These are phyloP conservation scores for Vanessa cardui DNA, from an alignment of 2,888 invertebrate genomes.

Conservation along the genomic window DNA sequence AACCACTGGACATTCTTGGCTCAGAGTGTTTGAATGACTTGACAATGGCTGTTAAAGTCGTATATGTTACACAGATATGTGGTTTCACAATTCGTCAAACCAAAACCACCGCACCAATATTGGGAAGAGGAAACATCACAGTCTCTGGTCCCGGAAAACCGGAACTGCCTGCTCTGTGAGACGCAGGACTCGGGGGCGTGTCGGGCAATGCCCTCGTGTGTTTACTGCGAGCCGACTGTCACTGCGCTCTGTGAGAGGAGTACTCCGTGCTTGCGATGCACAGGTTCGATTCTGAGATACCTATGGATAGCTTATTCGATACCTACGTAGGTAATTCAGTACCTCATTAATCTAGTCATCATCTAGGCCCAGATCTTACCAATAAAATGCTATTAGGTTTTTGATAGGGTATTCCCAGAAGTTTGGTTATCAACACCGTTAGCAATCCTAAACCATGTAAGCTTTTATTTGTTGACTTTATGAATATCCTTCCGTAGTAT, in stretches of 20 bases:
- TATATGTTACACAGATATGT: slow-evolving; percentile 57
- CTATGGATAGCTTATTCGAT: not conserved
- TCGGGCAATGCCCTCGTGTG: slow-evolving; percentile 73
- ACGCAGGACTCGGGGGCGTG: slow-evolving; percentile 72
- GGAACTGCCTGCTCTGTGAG: slow-evolving; percentile 76
- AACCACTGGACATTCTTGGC: no score
- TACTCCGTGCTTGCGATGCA: slow-evolving; percentile 72
- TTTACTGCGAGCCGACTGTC: slow-evolving; percentile 74
- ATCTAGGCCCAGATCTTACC: no score
- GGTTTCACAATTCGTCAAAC: slow-evolving; percentile 71
- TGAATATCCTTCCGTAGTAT: no score
- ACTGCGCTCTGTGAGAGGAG: slow-evolving; percentile 73
- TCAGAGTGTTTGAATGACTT: no score
- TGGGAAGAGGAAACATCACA: slow-evolving; percentile 75
- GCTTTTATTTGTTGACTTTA: no score
- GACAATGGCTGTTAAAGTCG: no score
- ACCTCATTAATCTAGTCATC: no score
- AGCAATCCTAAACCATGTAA: no score
- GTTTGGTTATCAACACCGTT: no score
- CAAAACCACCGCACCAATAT: slow-evolving; percentile 73
- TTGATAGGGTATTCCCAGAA: no score
- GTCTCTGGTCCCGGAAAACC: slow-evolving; percentile 66
- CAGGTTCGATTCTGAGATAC: slow-evolving; percentile 50
- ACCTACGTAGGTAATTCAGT: no score
- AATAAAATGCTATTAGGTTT: no score